Base-by-base conservation (phyloP, 2,888 invertebrate genomes). In the Leptopterna dolabrata region DNA sequence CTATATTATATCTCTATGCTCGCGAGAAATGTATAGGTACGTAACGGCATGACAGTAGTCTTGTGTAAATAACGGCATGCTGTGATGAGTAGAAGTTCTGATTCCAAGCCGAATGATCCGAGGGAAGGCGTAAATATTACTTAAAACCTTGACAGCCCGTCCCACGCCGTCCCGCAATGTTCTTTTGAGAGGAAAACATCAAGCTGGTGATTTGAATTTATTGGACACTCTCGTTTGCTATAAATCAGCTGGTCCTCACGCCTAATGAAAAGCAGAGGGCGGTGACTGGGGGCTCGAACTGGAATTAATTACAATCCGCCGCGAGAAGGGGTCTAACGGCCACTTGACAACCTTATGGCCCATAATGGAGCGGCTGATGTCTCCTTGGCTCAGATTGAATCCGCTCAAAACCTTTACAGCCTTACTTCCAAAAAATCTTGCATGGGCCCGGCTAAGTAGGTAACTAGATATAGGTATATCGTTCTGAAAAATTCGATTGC, bases 121-220 rank as follows among this genome's bases (percentile, higher is more conserved):
- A 24, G 9, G 24, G 13, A 63, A 24, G 24, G 63, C 63, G 63
- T 63, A 63, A 63, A 63, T 63, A 63, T 63, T 63, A 63, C 63
- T 63, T 63, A 27, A 63, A 24, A 19, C 63, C 4, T 0, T 11
- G 63, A 63, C 63, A 24, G 63, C 63, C 6, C 63, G 24, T 24
- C 63, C 63, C 24, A 24, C 24, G 24, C 24, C 24, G 24, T 24
- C 24, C 24, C 63, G 11, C 27, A 24, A 24, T 24, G 24, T 63
- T 63, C 63, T 63, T 63, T 7, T 24, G 63, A 63, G 63, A 27
- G 63, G 9, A 19, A 27, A 63, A 63, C 24, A 63, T 63, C 63
- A 63, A 63, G 63, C 63, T n/a, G 47, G 63, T 63, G 19, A 63
- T 63, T 63, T 63, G 63, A 63, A 63, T 63, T 63, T 63, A 63